These are phyloP conservation scores for Tetragnatha versicolor DNA, from an alignment of 1,140 invertebrate species.

Conservation along the genomic window DNA sequence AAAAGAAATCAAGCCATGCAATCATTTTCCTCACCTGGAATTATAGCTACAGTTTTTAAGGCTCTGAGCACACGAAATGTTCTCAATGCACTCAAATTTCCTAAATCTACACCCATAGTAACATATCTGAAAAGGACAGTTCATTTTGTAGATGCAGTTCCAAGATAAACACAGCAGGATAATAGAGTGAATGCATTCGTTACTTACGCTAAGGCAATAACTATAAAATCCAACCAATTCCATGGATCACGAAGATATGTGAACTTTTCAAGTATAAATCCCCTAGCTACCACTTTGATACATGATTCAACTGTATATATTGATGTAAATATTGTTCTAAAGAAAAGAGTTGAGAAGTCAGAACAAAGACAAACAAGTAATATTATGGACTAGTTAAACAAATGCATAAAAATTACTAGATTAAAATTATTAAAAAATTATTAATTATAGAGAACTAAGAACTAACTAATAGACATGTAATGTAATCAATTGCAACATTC, in stretches of 20 bases:
- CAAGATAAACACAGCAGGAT: background rate
- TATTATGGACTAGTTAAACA: too few species aligned
- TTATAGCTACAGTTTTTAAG: slow-evolving; percentile 98
- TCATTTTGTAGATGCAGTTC: background rate
- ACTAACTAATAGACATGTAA: too few species aligned
- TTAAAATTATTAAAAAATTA: too few species aligned
- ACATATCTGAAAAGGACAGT: slow-evolving; percentile 72
- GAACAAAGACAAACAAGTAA: too few species aligned
- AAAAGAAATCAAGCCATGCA: too few species aligned
- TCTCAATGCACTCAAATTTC: slow-evolving; percentile 96
- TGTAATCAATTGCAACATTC: too few species aligned
- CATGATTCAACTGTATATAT: slow-evolving; percentile 99
- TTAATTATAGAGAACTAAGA: too few species aligned
- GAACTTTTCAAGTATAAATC: slow-evolving; percentile 98
- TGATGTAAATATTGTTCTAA: slow-evolving; percentile 99
- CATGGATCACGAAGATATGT: slow-evolving; percentile 99
- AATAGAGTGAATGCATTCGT: background rate
- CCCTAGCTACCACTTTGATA: slow-evolving; percentile 98
- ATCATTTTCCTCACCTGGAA: slow-evolving; percentile 98
- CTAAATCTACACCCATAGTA: slow-evolving; percentile 98
- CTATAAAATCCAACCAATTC: slow-evolving; percentile 99
- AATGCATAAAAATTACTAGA: too few species aligned
- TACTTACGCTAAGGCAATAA: slow-evolving; percentile 91
- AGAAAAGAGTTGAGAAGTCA: too few species aligned
- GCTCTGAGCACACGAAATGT: slow-evolving; percentile 98